Evolutionary conservation across 2,797 vertebrate genomes (phyloP), one percentile per base, ranked within the genome.

Genomic region (Saxicola maurus): DNA sequence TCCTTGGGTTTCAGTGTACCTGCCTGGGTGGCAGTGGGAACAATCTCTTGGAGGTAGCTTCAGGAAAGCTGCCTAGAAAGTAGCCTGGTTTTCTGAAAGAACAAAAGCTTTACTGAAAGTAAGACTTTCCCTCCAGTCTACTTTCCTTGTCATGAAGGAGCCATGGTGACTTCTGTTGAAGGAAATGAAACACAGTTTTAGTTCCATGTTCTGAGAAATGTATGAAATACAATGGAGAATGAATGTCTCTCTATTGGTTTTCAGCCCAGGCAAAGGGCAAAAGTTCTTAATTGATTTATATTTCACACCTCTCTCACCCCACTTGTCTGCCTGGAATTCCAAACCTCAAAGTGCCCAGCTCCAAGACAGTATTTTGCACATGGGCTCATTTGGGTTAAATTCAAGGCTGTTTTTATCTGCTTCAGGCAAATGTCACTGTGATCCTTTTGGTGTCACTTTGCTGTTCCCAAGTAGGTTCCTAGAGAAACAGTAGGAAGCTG

Each of bases 401-500:
- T 94, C 69, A 86, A 69, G 85, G 53, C 71, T 91, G 60, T 45
- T 83, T 85, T 80, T 73, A 43, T 80, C 55, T 86, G 73, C 92
- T 94, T 78, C 62, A 79, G 89, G 84, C 86, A 72, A 66, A 82
- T 62, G 69, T 91, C 69, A 89, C 31, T 64, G 66, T 72, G 79
- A 60, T 92, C 31, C 56, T 89, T 83, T 91, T 86, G 77, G 89
- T 91, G 92, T 94, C 80, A 53, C 74, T 91, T 83, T 61, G 74
- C 74, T 84, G 66, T 65, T 94, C 74, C 85, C 57, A 27, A 71
- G 77, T 23, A 81, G 45, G 75, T 62, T 95, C 71, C 56, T 73
- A 43, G 56, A 92, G 91, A 87, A 69, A 53, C 20, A 8, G 59
- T 53, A 69, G 74, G 71, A 87, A 89, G 77, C 80, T 46, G 69